Percentiles rank a stretch among this genome's conserved stretches.
phyloP scores from a whole-genome alignment of 2,888 invertebrate genomes.

The Agonopterix arenella region DNA sequence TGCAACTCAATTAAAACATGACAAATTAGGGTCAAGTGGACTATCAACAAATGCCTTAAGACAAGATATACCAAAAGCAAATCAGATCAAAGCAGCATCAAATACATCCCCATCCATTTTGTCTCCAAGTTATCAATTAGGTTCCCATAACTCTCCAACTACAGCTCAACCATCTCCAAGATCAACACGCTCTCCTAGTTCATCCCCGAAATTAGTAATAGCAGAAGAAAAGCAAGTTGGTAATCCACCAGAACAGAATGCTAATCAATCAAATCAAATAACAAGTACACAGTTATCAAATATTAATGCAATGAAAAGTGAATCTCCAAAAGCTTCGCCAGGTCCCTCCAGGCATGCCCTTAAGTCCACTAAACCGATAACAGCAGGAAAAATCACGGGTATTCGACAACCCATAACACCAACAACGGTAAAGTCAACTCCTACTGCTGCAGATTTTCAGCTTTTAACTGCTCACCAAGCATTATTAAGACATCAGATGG shows the following conservation, averaged over 20 bases:
- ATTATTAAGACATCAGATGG: slow-evolving; percentile 55
- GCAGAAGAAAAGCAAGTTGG: slow-evolving; percentile 66
- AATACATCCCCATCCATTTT: slow-evolving; percentile 34
- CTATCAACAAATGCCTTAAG: slow-evolving; percentile 32
- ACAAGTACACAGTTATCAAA: slow-evolving; percentile 56
- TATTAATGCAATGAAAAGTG: slow-evolving; percentile 42
- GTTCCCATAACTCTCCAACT: slow-evolving; percentile 38
- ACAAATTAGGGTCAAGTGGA: slow-evolving; percentile 38
- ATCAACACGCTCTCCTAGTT: slow-evolving; percentile 68
- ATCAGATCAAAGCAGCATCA: slow-evolving; percentile 33
- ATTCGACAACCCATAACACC: slow-evolving; percentile 49
- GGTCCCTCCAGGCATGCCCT: slow-evolving; percentile 50
- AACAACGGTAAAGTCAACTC: slow-evolving; percentile 38
- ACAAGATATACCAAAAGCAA: slow-evolving; percentile 44
- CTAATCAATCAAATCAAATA: slow-evolving; percentile 62
- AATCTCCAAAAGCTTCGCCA: slow-evolving; percentile 42
- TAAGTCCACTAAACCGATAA: slow-evolving; percentile 47
- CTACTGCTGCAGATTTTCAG: slow-evolving; percentile 31
- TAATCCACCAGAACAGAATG: slow-evolving; percentile 37
- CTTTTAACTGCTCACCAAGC: slow-evolving; percentile 44
- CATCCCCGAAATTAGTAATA: slow-evolving; percentile 69
- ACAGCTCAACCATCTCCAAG: slow-evolving; percentile 57
- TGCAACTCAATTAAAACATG: slow-evolving; percentile 49
- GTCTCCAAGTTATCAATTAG: slow-evolving; percentile 42
- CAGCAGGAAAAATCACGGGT: slow-evolving; percentile 42